These are phyloP conservation scores for Tragelaphus imberbis DNA, from an alignment of 2,113 vertebrate genomes.

Conservation along the genomic window DNA sequence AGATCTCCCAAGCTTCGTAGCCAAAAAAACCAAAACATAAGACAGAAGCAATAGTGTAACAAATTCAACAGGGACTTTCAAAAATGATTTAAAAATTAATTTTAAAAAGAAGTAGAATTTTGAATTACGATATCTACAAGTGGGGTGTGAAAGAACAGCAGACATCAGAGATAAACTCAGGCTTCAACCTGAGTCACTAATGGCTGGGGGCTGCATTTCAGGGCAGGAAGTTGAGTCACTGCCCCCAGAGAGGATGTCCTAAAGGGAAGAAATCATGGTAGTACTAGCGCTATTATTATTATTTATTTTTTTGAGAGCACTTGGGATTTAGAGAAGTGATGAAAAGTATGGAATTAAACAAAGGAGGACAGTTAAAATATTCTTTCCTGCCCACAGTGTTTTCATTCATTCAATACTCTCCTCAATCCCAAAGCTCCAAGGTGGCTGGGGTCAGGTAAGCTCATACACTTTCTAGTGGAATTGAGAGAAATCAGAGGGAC, in stretches of 20 bases:
- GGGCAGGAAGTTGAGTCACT: background rate
- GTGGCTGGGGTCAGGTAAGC: background rate
- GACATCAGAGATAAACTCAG: background rate
- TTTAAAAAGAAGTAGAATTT: background rate
- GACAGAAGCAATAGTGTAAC: background rate
- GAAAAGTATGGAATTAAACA: background rate
- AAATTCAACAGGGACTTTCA: background rate
- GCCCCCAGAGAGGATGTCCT: background rate
- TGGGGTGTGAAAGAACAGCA: background rate
- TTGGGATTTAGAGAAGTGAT: background rate
- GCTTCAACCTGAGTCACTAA: background rate
- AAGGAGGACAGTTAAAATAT: background rate
- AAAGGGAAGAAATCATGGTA: background rate
- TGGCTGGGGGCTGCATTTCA: background rate
- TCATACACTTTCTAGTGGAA: fast-evolving
- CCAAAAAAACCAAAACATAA: background rate
- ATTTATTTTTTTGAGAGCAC: background rate
- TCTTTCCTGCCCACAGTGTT: background rate
- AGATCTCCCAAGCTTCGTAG: background rate
- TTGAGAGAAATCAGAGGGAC: background rate
- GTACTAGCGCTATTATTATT: background rate
- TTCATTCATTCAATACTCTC: background rate
- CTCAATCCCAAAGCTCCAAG: background rate
- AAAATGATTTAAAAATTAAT: background rate
- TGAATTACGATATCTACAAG: background rate